Conservation (phyloP, 2,113 vertebrate genomes). For the Alouatta palliata region DNA sequence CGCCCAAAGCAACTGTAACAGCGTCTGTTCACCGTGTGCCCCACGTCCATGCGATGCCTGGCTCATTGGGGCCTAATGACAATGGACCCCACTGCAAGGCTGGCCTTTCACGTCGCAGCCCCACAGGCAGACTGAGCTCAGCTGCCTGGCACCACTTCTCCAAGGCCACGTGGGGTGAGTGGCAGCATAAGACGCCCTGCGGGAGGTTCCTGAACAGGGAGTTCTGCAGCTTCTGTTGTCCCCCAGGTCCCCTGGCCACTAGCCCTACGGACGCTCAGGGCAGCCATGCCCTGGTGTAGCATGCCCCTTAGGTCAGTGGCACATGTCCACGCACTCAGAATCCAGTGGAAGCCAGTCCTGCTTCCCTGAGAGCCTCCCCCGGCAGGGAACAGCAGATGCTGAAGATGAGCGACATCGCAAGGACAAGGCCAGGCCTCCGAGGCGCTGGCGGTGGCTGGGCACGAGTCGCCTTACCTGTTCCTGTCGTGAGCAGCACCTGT, state of each 20-base stretch:
- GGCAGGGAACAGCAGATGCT: fast-evolving
- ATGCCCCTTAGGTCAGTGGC: fast-evolving
- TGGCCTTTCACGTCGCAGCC: fast-evolving
- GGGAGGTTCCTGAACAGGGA: too few relatives aligned
- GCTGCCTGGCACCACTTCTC: background rate
- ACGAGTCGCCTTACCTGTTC: fast-evolving
- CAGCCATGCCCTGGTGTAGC: fast-evolving
- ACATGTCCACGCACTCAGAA: fast-evolving
- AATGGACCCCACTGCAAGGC: fast-evolving
- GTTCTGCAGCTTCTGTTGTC: fast-evolving
- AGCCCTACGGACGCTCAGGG: fast-evolving
- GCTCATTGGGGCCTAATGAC: background rate
- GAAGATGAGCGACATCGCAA: fast-evolving
- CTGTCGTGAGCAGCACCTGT: fast-evolving
- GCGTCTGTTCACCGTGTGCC: too few relatives aligned
- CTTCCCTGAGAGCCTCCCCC: background rate
- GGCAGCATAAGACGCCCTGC: fast-evolving
- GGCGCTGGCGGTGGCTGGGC: fast-evolving
- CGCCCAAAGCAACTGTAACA: too few relatives aligned
- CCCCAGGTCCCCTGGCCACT: background rate
- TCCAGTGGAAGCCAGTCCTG: background rate
- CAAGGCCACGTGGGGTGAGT: fast-evolving
- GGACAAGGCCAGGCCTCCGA: fast-evolving
- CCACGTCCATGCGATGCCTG: fast-evolving
- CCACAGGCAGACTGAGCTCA: background rate